These are phyloP conservation scores for Takifugu ocellatus DNA, from an alignment of 2,797 vertebrate species.

Conservation along the genomic window DNA sequence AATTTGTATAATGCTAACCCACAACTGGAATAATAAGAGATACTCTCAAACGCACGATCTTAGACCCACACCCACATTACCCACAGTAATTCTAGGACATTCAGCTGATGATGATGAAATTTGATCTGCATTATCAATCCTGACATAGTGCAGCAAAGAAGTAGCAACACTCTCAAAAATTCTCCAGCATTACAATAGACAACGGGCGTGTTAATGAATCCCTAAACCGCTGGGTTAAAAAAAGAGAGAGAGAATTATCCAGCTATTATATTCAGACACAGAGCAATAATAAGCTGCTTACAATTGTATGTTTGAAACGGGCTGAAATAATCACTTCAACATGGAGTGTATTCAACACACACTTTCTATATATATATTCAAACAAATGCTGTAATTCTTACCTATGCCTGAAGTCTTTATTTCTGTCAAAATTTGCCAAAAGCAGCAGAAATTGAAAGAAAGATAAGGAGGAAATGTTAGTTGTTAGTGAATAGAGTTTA, in stretches of 20 bases:
- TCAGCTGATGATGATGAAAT: too few relatives aligned
- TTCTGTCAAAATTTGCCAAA: constrained; percentile 88
- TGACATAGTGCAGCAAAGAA: constrained; percentile 16
- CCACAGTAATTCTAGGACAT: too few relatives aligned
- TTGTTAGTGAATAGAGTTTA: constrained; percentile 39
- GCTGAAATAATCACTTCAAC: constrained; percentile 14
- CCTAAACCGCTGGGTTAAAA: too few relatives aligned
- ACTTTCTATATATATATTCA: constrained; percentile 4
- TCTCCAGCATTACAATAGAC: constrained; percentile 6
- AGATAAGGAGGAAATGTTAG: constrained; percentile 60
- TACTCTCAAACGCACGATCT: background rate
- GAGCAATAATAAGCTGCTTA: constrained; percentile 5
- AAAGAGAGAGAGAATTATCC: background rate
- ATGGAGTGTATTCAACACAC: constrained; percentile 4
- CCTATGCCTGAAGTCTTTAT: constrained; percentile 99
- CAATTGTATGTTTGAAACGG: constrained; percentile 4
- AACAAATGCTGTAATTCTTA: constrained; percentile 77
- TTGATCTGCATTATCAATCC: constrained; percentile 22
- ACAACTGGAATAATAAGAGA: background rate
- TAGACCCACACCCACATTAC: background rate
- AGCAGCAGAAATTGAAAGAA: constrained; percentile 47
- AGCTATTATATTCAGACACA: constrained; percentile 7
- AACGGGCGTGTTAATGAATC: background rate
- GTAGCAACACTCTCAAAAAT: constrained; percentile 24
- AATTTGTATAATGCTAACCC: background rate